Evolutionary conservation across 2,113 vertebrate species (phyloP).

Genomic region (Morone chrysops): DNA sequence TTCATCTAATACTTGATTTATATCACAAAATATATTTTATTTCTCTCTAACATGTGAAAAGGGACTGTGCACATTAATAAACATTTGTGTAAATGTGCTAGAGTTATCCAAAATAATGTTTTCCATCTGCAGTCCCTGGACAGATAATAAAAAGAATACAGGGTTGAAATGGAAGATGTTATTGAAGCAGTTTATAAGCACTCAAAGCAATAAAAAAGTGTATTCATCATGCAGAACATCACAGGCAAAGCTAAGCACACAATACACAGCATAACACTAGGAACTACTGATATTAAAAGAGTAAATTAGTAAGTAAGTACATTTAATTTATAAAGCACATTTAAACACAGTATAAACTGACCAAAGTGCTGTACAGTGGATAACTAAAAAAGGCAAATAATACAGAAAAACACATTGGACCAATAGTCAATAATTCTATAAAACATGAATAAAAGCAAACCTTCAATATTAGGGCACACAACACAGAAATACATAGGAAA

Average conservation of each 20-base stretch:
- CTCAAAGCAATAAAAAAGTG: not conserved
- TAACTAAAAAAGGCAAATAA: too few relatives aligned
- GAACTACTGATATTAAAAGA: not conserved
- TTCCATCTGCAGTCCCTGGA: not conserved
- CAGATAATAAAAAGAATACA: not conserved
- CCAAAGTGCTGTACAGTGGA: too few relatives aligned
- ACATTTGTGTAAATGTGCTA: not conserved
- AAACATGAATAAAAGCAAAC: too few relatives aligned
- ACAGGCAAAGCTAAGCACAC: not conserved
- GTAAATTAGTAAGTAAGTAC: too few relatives aligned
- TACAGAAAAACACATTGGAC: too few relatives aligned
- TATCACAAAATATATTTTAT: too few relatives aligned
- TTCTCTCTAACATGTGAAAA: not conserved
- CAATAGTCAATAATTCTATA: too few relatives aligned
- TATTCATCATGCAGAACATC: not conserved
- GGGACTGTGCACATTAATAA: not conserved
- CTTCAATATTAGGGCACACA: too few relatives aligned
- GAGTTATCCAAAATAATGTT: not conserved
- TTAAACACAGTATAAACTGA: too few relatives aligned
- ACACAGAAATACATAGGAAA: too few relatives aligned
- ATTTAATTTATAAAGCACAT: too few relatives aligned
- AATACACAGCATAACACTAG: not conserved
- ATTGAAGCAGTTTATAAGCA: not conserved
- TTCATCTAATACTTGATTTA: too few relatives aligned
- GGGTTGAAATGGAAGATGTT: not conserved